Evolutionary conservation across 2,797 vertebrate species (phyloP).

Genomic region (Leptoclinus maculatus): DNA sequence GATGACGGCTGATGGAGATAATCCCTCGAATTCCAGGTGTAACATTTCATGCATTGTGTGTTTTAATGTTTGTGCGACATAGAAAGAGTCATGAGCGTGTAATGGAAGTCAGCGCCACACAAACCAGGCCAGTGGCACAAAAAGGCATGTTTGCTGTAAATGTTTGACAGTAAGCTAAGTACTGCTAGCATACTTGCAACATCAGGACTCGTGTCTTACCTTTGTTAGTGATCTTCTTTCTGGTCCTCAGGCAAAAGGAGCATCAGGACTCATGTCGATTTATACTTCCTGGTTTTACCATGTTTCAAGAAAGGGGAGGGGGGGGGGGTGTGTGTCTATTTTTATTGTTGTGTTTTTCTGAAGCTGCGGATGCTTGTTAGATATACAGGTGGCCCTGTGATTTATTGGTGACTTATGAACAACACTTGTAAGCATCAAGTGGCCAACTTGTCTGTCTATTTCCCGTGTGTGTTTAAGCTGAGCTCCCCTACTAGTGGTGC

Average conservation of each 20-base stretch:
- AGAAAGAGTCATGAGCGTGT: too few species aligned
- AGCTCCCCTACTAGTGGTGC: background rate
- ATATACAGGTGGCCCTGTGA: background rate
- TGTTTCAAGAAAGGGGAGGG: background rate
- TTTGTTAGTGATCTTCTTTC: background rate
- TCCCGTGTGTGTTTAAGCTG: background rate
- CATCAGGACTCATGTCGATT: accelerated
- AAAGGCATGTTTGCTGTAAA: too few species aligned
- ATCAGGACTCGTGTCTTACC: slow-evolving; percentile 8
- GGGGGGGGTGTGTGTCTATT: too few species aligned
- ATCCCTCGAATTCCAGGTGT: too few species aligned
- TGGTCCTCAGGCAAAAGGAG: slow-evolving; percentile 8
- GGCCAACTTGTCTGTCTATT: background rate
- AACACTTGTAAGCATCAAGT: background rate
- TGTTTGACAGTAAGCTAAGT: background rate
- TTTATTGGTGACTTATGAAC: background rate
- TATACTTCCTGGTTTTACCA: slow-evolving; percentile 47
- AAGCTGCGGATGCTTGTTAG: background rate
- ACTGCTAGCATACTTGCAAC: background rate
- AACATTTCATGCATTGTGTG: too few species aligned
- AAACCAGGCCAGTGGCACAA: too few species aligned
- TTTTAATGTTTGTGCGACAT: too few species aligned
- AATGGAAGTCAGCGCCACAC: too few species aligned
- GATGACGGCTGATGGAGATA: too few species aligned
- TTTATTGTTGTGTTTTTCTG: background rate